Base-by-base conservation (phyloP, 2,113 vertebrate genomes). In the Mustela lutreola region DNA sequence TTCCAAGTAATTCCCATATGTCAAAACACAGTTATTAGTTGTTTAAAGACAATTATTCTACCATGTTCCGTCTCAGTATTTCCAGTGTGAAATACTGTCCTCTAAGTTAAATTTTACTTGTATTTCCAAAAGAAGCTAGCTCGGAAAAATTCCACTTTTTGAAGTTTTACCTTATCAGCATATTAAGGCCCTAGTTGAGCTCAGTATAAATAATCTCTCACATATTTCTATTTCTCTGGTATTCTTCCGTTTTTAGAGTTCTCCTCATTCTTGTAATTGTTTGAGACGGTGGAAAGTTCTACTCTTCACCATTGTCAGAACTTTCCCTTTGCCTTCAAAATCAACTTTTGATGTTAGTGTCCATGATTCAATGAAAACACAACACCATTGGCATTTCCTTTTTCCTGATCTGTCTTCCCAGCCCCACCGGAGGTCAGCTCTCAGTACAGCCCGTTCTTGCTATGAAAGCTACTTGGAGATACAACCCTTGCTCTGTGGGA, bases 321-420 rank as follows among this genome's bases (percentile, higher is more conserved):
- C 60, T 42, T 97, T 39, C n/a, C 31, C n/a, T 95, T 84, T 63
- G 39, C 60, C 85, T 95, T 96, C 53, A 82, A 85, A 94, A 71
- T 89, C 90, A 89, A 36, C 83, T 81, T 96, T 90, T 26, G 33
- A 78, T 63, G 9, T 89, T 50, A 28, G 3, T 42, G 63, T 39
- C 24, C n/a, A 15, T 33, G 70, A 91, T 87, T 83, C 31, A 92
- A 73, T 85, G 65, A 83, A 89, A 89, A 82, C 42, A 84, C 15
- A 65, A 28, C 42, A 76, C 14, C 26, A 26, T 0, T 36, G 65
- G 87, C 58, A 82, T 88, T 92, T 78, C 76, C 87, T 97, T 67
- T 56, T 26, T 48, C 70, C 62, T 45, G 42, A 76, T 48, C 79
- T 78, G 11, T 9, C 26, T 67, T 81, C 95, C 82, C 85, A 60